Base-by-base conservation (phyloP, 2,113 vertebrate genomes). In the Actenoides hombroni region DNA sequence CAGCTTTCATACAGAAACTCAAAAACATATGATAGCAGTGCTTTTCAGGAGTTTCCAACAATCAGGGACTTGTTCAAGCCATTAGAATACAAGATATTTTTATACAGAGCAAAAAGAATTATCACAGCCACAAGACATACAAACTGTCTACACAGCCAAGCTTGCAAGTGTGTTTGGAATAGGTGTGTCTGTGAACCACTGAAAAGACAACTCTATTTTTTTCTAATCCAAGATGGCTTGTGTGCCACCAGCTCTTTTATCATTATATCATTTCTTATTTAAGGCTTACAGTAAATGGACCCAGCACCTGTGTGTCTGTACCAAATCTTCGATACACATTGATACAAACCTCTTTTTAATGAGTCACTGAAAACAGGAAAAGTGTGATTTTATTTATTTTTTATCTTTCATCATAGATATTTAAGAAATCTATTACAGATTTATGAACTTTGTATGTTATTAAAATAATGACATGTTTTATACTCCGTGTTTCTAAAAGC, bases 231-330 rank as follows among this genome's bases (percentile, higher is more conserved):
- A 46, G n/a, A 19, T 46, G 10, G 9, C 10, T 63, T 63, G 14
- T 63, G 5, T 1, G 0, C 1, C 14, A 71, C 9, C 21, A 83
- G 11, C 5, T 56, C 4, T 48, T 90, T 57, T 59, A 11, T 44
- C 21, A 71, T 35, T 35, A 16, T 3, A 78, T 4, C 5, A 54
- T 88, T 81, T 90, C 9, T 3, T 59, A 67, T 37, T 68, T 67
- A 63, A 88, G 70, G 5, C 5, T 64, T 70, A 33, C 31, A 29
- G n/a, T 40, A 61, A 90, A 75, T 37, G 21, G 17, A 51, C 25
- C 1, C 13, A 71, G 8, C 0, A 15, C 5, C 6, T 57, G 5
- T 78, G 14, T 69, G 8, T 16, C 13, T 54, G 29, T 61, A 42
- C 13, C 26, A 54, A 40, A 39, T 18, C 28, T 71, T 90, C 71